A percentile compares a stretch with the other conserved stretches of the same genome.
These are phyloP conservation scores for Zosterops borbonicus DNA, from an alignment of 2,113 vertebrate species.

Conservation along the genomic window DNA sequence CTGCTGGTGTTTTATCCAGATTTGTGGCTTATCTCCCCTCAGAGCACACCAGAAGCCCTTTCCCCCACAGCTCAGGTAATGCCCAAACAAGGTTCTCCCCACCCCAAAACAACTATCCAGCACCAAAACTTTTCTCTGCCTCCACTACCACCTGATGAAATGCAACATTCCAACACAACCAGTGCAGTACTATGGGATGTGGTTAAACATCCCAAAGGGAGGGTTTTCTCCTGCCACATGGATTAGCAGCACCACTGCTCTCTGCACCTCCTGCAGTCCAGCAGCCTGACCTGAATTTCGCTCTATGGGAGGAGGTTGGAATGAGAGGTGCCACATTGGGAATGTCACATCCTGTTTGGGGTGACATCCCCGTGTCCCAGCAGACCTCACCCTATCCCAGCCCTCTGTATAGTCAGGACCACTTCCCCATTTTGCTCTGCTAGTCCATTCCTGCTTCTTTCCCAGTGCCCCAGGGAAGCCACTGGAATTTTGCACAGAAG, in stretches of 20 bases:
- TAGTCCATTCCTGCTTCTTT: neutral
- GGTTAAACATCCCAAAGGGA: neutral
- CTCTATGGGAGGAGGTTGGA: neutral
- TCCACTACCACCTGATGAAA: neutral
- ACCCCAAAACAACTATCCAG: neutral
- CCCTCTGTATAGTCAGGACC: neutral
- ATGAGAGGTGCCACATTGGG: neutral
- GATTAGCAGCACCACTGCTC: neutral
- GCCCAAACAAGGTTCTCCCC: neutral
- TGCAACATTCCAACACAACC: neutral
- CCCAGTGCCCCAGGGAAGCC: neutral
- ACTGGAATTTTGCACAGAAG: neutral
- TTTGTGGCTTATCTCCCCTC: neutral
- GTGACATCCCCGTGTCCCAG: neutral
- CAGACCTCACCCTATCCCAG: neutral
- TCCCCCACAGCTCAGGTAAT: neutral
- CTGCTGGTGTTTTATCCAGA: neutral
- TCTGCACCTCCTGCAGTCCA: neutral
- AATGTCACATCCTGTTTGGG: neutral
- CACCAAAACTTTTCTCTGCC: neutral
- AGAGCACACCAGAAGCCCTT: neutral
- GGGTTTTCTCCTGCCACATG: neutral
- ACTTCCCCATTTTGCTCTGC: neutral
- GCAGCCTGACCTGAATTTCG: neutral
- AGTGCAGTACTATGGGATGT: neutral